A percentile compares a stretch with the other conserved stretches of the same genome.
Evolutionary conservation across 2,888 invertebrate species (phyloP).

Genomic region (Terebella lapidaria): DNA sequence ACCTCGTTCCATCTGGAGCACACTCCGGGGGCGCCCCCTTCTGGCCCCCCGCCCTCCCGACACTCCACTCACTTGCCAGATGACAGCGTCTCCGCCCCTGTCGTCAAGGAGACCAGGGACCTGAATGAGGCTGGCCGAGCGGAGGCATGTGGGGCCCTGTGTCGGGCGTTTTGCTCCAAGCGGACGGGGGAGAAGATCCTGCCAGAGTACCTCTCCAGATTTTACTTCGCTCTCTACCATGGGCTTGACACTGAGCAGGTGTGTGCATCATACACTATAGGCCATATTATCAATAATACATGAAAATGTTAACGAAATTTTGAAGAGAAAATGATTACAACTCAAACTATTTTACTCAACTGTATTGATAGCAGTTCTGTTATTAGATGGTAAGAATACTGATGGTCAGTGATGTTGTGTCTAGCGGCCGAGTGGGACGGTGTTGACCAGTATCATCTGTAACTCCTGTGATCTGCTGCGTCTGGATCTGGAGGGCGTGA

Average conservation of each 20-base stretch:
- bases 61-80: conserved; percentile 10
- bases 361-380: no score
- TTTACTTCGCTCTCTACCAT: conserved; percentile 85
- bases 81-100: neutral
- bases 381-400: no score
- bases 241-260: conserved; percentile 62
- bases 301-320: no score
- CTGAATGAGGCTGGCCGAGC: conserved; percentile 68
- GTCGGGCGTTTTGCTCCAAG: conserved; percentile 92
- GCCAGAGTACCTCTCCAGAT: conserved; percentile 84
- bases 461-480: conserved; percentile 69
- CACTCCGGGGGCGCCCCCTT: conserved; percentile 1
- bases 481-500: conserved; percentile 85
- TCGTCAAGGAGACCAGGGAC: neutral
- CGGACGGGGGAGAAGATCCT: conserved; percentile 89
- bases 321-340: no score
- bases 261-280: conserved; percentile 4
- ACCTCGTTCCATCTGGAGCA: conserved; percentile 24
- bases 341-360: no score
- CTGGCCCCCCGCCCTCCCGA: neutral
- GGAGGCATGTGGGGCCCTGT: conserved; percentile 89
- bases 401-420: no score
- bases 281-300: neutral
- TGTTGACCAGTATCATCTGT: conserved; percentile 77
- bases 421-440: conserved; percentile 55